Evolutionary conservation across 2,888 invertebrate species (phyloP), one percentile per base, ranked within the genome.

Genomic region (Heliconius aoede): DNA sequence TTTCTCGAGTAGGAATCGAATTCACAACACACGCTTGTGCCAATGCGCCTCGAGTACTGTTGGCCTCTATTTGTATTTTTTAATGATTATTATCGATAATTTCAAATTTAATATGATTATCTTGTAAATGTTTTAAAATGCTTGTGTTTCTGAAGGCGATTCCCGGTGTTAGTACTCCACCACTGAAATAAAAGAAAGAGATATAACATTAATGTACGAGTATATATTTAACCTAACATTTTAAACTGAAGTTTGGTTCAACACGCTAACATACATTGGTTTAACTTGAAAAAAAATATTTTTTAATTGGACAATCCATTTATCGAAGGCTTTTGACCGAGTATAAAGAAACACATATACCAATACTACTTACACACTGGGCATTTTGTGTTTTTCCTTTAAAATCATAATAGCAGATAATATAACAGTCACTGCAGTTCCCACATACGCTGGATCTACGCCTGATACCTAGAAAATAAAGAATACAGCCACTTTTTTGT

Each of bases 141-240:
- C 95, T 95, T 0, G 99, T 98, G 80, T 98, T 96, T 1, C 95
- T 95, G 92, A 99, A 99, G 0, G 98, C 98, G 18, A 96, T 96
- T 1, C 97, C 98, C 0, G 99, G 98, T 0, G 99, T 95, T 77
- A 97, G 94, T 1, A 99, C 98, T 18, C 99, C 99, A 46, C 98
- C 98, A 21, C 97, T 98, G 90, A 82, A 74, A 69, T 55, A 73
- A 24, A 11, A 32, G 46, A 46, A 46, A 46, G 21, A 46, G 2
- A 7, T 5, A 46, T 7, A 46, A 11, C n/a, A n/a, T n/a, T n/a
- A n/a, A n/a, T n/a, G n/a, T n/a, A n/a, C n/a, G n/a, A n/a, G n/a
- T n/a, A n/a, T n/a, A n/a, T n/a, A n/a, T n/a, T n/a, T n/a, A n/a
- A n/a, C n/a, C n/a, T n/a, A n/a, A n/a, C n/a, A n/a, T n/a, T n/a